Evolutionary conservation across 2,113 vertebrate species (phyloP).

Genomic region (Oryzias melastigma): DNA sequence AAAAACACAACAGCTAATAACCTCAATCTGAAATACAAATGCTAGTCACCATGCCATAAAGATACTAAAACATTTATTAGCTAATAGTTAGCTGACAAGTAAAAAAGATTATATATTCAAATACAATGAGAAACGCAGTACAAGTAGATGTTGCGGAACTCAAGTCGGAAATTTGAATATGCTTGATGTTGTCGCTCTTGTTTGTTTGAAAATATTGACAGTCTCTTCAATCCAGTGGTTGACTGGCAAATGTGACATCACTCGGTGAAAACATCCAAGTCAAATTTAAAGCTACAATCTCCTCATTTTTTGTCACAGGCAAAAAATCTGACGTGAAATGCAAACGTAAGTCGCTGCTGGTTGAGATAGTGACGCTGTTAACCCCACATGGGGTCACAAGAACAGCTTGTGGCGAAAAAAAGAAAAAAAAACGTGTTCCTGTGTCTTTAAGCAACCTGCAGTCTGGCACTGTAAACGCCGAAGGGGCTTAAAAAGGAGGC

Average conservation of each 20-base stretch:
- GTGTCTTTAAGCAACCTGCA: slow-evolving; percentile 98
- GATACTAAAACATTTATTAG: slow-evolving; percentile 99
- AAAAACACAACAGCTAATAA: slow-evolving; percentile 99
- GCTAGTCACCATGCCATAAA: slow-evolving; percentile 99
- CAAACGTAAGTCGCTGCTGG: slow-evolving; percentile 63
- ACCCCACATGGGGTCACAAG: slow-evolving; percentile 69
- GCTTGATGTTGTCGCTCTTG: slow-evolving; percentile 69
- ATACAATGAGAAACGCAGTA: slow-evolving; percentile 99
- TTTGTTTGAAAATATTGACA: slow-evolving; percentile 62
- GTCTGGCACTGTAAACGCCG: slow-evolving; percentile 95
- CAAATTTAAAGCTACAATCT: slow-evolving; percentile 98
- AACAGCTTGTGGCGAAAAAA: slow-evolving; percentile 57
- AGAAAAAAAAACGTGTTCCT: slow-evolving; percentile 82
- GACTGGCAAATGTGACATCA: slow-evolving; percentile 88
- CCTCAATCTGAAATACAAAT: slow-evolving; percentile 98
- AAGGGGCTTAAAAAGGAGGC: slow-evolving; percentile 80
- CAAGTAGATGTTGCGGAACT: slow-evolving; percentile 95
- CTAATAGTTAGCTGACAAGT: slow-evolving; percentile 98
- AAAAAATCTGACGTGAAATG: slow-evolving; percentile 69
- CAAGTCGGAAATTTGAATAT: slow-evolving; percentile 95
- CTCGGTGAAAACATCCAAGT: slow-evolving; percentile 88
- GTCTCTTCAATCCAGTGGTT: slow-evolving; percentile 90
- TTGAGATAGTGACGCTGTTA: slow-evolving; percentile 64
- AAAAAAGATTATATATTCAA: slow-evolving; percentile 99
- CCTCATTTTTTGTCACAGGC: slow-evolving; percentile 81